These are phyloP conservation scores for Rallus limicola DNA, from an alignment of 2,113 vertebrate genomes.

Conservation along the genomic window DNA sequence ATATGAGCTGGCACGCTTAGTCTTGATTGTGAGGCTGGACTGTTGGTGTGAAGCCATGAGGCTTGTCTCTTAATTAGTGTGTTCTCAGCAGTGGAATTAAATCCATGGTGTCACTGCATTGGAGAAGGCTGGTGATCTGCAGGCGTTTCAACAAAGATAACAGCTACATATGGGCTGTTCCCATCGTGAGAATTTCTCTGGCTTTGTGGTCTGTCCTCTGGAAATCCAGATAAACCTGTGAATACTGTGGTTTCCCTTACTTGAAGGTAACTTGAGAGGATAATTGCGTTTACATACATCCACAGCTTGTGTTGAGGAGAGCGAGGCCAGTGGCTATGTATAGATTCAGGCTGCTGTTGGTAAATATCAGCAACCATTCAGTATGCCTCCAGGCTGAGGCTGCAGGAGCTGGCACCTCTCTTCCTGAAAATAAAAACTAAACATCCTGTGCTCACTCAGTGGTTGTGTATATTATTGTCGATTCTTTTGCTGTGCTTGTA, in stretches of 20 bases:
- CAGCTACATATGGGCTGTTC: background rate
- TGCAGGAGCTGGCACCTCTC: background rate
- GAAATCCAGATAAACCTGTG: background rate
- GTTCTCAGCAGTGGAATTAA: background rate
- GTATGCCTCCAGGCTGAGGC: background rate
- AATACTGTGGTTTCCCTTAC: background rate
- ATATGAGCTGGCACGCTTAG: background rate
- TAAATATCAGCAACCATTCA: background rate
- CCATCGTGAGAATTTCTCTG: background rate
- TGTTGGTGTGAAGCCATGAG: background rate
- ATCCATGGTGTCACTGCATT: background rate
- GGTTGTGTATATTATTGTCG: background rate
- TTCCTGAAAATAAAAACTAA: background rate
- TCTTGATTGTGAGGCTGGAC: background rate
- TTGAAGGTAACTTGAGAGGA: background rate
- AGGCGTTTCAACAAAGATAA: background rate
- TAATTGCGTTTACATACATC: background rate
- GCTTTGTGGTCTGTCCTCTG: background rate
- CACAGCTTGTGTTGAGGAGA: background rate
- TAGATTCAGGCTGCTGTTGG: background rate
- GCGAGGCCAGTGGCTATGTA: background rate
- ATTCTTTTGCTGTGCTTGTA: background rate
- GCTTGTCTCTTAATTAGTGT: background rate
- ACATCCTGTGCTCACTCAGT: background rate
- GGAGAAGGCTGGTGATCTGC: background rate